Evolutionary conservation across 2,797 vertebrate genomes (phyloP).

Genomic region (Myotis daubentonii): DNA sequence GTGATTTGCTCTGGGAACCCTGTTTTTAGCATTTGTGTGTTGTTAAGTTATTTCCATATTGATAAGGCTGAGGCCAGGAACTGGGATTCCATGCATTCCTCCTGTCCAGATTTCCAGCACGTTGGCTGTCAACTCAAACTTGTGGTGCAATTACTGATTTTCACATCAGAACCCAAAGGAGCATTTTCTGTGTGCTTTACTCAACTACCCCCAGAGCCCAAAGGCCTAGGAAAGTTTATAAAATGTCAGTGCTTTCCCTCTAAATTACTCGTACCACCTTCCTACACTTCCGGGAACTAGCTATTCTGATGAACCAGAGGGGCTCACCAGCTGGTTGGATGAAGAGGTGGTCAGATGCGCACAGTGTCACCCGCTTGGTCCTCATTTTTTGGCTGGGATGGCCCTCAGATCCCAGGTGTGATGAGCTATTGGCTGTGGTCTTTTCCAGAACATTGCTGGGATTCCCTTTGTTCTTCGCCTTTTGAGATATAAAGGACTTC

Average conservation of each 20-base stretch:
- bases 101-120: not conserved
- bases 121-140: slow-evolving; percentile 45
- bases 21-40: slow-evolving; percentile 34
- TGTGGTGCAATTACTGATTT: not conserved
- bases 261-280: not conserved
- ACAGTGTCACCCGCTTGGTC: not conserved
- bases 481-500: not conserved
- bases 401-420: not conserved
- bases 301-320: not conserved
- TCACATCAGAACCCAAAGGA: not conserved
- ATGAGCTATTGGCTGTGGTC: fast-evolving
- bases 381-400: not conserved
- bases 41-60: slow-evolving; percentile 76
- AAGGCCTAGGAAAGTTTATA: not conserved
- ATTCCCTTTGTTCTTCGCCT: not conserved
- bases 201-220: not conserved
- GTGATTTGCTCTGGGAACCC: slow-evolving; percentile 65
- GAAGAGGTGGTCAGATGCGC: not conserved
- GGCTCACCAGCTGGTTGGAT: not conserved
- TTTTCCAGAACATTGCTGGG: not conserved
- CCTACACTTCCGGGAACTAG: not conserved
- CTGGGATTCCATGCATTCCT: slow-evolving; percentile 62
- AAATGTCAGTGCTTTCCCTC: not conserved
- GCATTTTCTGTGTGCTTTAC: not conserved
- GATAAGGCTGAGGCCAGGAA: slow-evolving; percentile 71